A percentile compares a stretch with the other conserved stretches of the same genome.
These are phyloP conservation scores for Florisuga fusca DNA, from an alignment of 2,797 vertebrate genomes.

Conservation along the genomic window DNA sequence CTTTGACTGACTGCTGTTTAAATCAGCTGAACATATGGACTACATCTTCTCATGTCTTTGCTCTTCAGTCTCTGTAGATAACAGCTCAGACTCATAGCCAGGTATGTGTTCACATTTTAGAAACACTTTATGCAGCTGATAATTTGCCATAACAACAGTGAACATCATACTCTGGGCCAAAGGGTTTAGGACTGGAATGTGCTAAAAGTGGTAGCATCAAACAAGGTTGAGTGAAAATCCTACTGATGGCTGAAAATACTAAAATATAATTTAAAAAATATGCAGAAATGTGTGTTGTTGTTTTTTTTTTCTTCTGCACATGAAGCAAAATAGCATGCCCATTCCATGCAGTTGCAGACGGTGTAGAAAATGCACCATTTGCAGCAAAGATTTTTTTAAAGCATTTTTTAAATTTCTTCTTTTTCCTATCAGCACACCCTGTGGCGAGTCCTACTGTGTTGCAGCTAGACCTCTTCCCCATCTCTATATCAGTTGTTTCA, in stretches of 20 bases:
- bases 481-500: not conserved
- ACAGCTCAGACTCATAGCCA: not conserved
- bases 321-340: not conserved
- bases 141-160: not conserved
- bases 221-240: not conserved
- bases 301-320: not conserved
- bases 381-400: not conserved
- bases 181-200: not conserved
- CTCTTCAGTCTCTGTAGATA: not conserved
- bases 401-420: not conserved
- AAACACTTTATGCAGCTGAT: not conserved
- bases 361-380: not conserved
- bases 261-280: not conserved
- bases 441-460: not conserved
- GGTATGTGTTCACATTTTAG: not conserved
- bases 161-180: not conserved
- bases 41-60: not conserved
- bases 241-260: not conserved
- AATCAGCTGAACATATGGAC: not conserved
- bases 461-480: not conserved
- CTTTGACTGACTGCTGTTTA: not conserved
- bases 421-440: not conserved
- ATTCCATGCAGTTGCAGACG: not conserved
- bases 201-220: not conserved
- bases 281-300: not conserved